Evolutionary conservation across 2,888 invertebrate species (phyloP).

Genomic region (Epinotia nisella): DNA sequence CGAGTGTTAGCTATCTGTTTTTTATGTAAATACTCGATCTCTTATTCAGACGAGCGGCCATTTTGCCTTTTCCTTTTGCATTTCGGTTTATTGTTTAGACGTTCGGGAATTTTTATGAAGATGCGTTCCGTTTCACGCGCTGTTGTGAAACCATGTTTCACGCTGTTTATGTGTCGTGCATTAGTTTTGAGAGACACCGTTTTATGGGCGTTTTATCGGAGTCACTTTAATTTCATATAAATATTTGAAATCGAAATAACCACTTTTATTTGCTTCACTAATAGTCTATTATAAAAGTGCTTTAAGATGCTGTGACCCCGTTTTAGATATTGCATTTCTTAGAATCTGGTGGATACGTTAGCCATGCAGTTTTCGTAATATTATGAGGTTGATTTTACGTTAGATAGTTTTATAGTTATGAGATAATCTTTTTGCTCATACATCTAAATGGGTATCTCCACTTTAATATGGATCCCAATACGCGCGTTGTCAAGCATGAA

Average conservation of each 20-base stretch:
- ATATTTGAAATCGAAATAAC: constrained; percentile 13
- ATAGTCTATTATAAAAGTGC: background rate
- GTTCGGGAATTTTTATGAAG: constrained; percentile 62
- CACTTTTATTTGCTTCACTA: background rate
- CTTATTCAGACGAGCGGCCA: constrained; percentile 77
- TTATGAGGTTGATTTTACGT: background rate
- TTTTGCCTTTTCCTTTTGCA: constrained; percentile 70
- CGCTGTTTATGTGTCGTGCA: constrained; percentile 25
- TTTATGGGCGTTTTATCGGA: constrained; percentile 30
- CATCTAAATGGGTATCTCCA: constrained; percentile 12
- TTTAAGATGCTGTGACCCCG: background rate
- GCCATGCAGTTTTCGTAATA: background rate
- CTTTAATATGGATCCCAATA: constrained; percentile 33
- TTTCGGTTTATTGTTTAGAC: constrained; percentile 65
- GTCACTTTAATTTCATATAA: constrained; percentile 19
- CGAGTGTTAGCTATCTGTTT: constrained; percentile 78
- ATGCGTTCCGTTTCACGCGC: constrained; percentile 38
- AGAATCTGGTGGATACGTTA: background rate
- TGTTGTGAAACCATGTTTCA: constrained; percentile 37
- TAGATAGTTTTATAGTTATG: background rate
- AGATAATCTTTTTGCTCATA: constrained; percentile 10
- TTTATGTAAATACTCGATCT: constrained; percentile 83
- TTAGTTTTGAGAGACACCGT: constrained; percentile 16
- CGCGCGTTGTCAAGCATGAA: constrained; percentile 37
- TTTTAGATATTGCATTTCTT: background rate